Evolutionary conservation across 2,888 invertebrate species (phyloP).

Genomic region (Idaea dimidiata): DNA sequence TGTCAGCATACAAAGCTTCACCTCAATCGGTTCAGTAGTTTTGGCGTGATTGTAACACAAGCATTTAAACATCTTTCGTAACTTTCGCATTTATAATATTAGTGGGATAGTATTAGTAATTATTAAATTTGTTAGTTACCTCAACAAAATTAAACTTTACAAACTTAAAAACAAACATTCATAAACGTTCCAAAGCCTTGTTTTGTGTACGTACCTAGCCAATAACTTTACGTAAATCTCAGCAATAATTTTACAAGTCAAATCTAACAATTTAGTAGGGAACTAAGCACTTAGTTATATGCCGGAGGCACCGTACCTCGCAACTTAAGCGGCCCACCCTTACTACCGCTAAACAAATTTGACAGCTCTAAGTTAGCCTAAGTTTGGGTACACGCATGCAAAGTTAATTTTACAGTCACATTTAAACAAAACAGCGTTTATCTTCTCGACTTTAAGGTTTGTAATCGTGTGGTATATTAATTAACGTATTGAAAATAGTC

Average conservation of each 20-base stretch:
- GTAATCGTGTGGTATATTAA: slow-evolving; percentile 18
- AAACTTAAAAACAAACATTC: neutral
- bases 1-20: too few relatives aligned
- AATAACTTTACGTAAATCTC: slow-evolving; percentile 66
- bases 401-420: slow-evolving; percentile 36
- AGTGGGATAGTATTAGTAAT: too few relatives aligned
- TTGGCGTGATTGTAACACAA: too few relatives aligned
- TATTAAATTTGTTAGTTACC: too few relatives aligned
- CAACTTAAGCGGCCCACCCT: slow-evolving; percentile 72
- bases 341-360: slow-evolving; percentile 79
- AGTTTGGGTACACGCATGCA: slow-evolving; percentile 66
- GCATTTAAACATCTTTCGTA: too few relatives aligned
- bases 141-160: neutral
- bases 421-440: slow-evolving; percentile 25
- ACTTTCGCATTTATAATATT: too few relatives aligned
- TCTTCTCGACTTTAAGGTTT: slow-evolving; percentile 24
- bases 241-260: slow-evolving; percentile 77
- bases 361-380: slow-evolving; percentile 76
- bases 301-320: slow-evolving; percentile 65
- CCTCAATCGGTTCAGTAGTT: too few relatives aligned
- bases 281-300: slow-evolving; percentile 75
- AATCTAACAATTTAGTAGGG: slow-evolving; percentile 76
- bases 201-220: slow-evolving; percentile 8
- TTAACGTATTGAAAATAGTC: slow-evolving; percentile 13
- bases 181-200: neutral